A percentile compares a stretch with the other conserved stretches of the same genome.
Evolutionary conservation across 2,888 invertebrate species (phyloP).

Genomic region (Trissoscelio sp.): DNA sequence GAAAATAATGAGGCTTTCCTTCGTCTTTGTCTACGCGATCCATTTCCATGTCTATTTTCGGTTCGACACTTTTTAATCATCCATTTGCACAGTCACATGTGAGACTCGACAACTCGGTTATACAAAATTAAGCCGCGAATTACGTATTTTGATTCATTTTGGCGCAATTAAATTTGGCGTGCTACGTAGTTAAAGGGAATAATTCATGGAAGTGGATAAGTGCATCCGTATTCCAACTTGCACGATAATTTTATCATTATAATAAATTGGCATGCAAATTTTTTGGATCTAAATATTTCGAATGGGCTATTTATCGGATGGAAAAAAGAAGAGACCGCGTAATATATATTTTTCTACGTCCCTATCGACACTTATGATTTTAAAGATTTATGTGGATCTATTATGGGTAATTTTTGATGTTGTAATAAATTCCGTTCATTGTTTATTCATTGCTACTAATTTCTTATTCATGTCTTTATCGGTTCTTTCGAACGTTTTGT

Average conservation of each 20-base stretch:
- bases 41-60: conserved; percentile 27
- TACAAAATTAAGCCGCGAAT: conserved; percentile 12
- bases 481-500: conserved; percentile 20
- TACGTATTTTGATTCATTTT: conserved; percentile 17
- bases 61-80: conserved; percentile 19
- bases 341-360: background rate
- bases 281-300: conserved; percentile 1
- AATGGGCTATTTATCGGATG: background rate
- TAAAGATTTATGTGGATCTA: conserved; percentile 37
- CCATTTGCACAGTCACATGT: background rate
- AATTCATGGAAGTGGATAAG: conserved; percentile 20
- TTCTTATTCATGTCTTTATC: conserved; percentile 48
- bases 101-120: background rate
- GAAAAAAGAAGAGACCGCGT: background rate
- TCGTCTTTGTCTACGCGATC: conserved; percentile 28
- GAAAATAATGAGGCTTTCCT: conserved; percentile 80
- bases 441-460: conserved; percentile 37
- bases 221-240: conserved; percentile 9
- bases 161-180: conserved; percentile 11
- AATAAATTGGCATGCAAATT: conserved; percentile 2
- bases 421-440: too few relatives aligned
- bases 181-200: conserved; percentile 3
- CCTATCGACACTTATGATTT: conserved; percentile 31
- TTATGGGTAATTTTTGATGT: conserved; percentile 39
- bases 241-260: background rate